A percentile compares a stretch with the other conserved stretches of the same genome.
phyloP scores from a whole-genome alignment of 30 jellyfish, hydroid and myxozoan genomes.

The Aurelia aurita region DNA sequence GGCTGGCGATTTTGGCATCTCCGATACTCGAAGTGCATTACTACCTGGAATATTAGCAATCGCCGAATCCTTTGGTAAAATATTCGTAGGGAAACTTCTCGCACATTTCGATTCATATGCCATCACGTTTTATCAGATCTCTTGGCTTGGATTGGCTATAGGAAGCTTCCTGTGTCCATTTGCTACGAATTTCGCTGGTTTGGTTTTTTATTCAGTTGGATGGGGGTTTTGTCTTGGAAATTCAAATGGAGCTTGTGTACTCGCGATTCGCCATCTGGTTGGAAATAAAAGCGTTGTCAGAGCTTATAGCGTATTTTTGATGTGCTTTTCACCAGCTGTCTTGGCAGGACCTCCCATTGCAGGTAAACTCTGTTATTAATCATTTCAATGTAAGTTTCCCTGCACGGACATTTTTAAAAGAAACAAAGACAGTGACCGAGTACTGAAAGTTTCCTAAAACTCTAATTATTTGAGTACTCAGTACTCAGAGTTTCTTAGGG shows the following conservation, averaged over 20 bases:
- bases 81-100: conserved; percentile 27
- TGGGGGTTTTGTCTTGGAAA: conserved; percentile 60
- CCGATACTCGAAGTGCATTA: conserved; percentile 52
- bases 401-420: not conserved
- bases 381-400: not conserved
- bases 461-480: not conserved
- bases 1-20: conserved; percentile 65
- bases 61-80: conserved; percentile 57
- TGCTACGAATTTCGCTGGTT: conserved; percentile 25
- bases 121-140: conserved; percentile 13
- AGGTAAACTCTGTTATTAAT: conserved; percentile 19
- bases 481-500: not conserved
- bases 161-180: conserved; percentile 52
- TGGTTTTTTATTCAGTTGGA: conserved; percentile 26
- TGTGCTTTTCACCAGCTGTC: conserved; percentile 53
- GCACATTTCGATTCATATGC: not conserved
- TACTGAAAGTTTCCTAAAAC: not conserved
- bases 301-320: conserved; percentile 58
- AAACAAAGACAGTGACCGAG: too few relatives aligned
- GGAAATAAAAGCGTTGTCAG: conserved; percentile 35
- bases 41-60: conserved; percentile 60
- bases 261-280: conserved; percentile 23
- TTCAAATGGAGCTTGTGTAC: conserved; percentile 45
- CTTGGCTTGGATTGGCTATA: conserved; percentile 58
- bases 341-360: conserved; percentile 72